Evolutionary conservation across 2,797 vertebrate genomes (phyloP), one percentile per base, ranked within the genome.

Genomic region (Lindbergichthys nudifrons): DNA sequence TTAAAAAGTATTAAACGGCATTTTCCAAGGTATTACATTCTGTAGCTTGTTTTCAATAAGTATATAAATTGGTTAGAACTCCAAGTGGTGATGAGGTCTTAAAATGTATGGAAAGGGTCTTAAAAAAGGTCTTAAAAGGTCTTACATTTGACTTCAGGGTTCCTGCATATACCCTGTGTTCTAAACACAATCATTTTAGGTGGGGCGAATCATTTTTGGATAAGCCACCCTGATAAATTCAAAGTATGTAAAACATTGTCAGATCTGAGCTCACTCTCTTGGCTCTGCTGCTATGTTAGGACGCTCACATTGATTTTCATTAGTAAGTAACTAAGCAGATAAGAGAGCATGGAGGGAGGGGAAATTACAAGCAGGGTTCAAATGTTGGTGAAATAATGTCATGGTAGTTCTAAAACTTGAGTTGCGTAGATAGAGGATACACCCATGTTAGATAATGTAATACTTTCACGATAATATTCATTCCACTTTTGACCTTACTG

Each of bases 371-470:
- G 46, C 52, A 21, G 2, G 59, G 70, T 41, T 79, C 63, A 67
- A 56, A 68, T 68, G 26, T 46, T 54, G 32, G 45, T 63, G 13
- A 42, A 60, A 53, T 70, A 3, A 48, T 70, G 21, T 76, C 61
- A 63, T 67, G 2, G 45, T 68, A 46, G 54, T 62, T 71, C 15
- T 65, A 10, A 51, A 65, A 66, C 19, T 9, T 41, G 23, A 51
- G 21, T 45, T 61, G 36, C 2, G 1, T 19, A 39, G 3, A 65
- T 41, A 12, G 48, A 19, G 62, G 69, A 66, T 32, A 67, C 87
- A 54, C 81, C 87, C 86, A 66, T 6, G 30, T 80, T 73, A 79
- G 36, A 61, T 75, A 61, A 69, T 67, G 11, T 23, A 18, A 47
- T 61, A 15, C 41, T 59, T 32, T 54, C 56, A 41, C 7, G 1